phyloP scores from a whole-genome alignment of 2,797 vertebrate genomes.

The Syndactyla subalaris region DNA sequence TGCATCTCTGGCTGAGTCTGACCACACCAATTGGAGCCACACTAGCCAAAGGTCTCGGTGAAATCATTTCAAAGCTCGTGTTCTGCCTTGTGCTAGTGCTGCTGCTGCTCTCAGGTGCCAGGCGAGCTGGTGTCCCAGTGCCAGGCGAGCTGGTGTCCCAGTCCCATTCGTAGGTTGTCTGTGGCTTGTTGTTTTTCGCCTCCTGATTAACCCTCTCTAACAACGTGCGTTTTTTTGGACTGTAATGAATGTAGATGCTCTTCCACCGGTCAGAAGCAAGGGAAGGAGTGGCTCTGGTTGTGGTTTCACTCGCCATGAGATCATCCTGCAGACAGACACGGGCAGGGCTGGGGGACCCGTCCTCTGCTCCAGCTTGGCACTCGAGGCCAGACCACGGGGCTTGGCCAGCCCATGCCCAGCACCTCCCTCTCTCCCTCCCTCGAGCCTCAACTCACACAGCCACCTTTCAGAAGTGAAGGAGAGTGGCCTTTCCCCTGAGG shows the following conservation, averaged over 20 bases:
- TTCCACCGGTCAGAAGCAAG: constrained; percentile 7
- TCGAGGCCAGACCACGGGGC: background rate
- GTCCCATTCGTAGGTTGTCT: constrained; percentile 33
- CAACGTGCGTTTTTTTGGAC: background rate
- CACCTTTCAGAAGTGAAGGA: background rate
- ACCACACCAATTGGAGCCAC: constrained; percentile 36
- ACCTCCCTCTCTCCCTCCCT: background rate
- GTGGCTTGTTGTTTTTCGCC: constrained; percentile 37
- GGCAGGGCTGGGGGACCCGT: background rate
- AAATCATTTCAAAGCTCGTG: constrained; percentile 60
- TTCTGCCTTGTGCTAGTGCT: constrained; percentile 38
- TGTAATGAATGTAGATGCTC: constrained; percentile 63
- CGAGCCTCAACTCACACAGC: background rate
- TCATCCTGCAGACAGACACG: background rate
- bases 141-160: background rate
- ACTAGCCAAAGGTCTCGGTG: constrained; percentile 59
- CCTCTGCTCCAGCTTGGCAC: background rate
- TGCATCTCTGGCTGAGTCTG: constrained; percentile 37
- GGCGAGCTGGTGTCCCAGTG: background rate
- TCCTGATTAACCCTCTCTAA: constrained; percentile 38
- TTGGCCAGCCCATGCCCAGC: background rate
- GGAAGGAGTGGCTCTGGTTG: constrained; percentile 13
- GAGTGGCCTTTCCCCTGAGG: background rate
- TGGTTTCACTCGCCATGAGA: background rate
- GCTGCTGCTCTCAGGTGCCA: constrained; percentile 29